Evolutionary conservation across 2,888 invertebrate genomes (phyloP), one percentile per base, ranked within the genome.

Genomic region (Bombylius discolor): DNA sequence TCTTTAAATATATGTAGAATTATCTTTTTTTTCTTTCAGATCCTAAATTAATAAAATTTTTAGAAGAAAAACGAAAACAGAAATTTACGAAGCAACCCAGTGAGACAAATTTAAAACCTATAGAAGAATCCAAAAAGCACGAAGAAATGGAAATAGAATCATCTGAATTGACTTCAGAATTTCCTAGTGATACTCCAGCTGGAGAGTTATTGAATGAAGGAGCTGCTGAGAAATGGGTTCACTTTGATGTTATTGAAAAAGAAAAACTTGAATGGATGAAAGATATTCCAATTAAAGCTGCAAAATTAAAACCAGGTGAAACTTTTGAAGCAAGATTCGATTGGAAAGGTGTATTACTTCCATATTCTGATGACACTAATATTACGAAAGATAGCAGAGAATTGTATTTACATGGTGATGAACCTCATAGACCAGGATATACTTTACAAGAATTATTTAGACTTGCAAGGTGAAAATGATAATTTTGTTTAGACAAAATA

Each of bases 381-480:
- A 77, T 78, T 0, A 78, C 79, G 56, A 77, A 77, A 51, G 79
- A 80, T 60, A 67, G 71, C 5, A 70, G 81, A 34, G 85, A 83
- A 47, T 77, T 97, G 14, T 93, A 92, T 72, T 89, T 96, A 71
- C 97, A 97, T 72, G 95, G 95, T 0, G 88, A 91, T 62, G 96
- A 97, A 70, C 87, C 93, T 8, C 87, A 85, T 59, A 78, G 92
- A 59, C 89, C 96, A 4, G 96, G 96, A 0, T 97, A 96, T 71
- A 85, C 92, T 0, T 70, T 97, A 12, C 87, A 88, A 62, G 97
- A 97, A 74, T 71, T 96, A 1, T 84, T 95, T 64, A 85, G 88
- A 60, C 74, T 96, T 3, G 82, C 85, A 42, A 77, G 85, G 66
- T 78, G 33, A 33, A 13, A 42, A 12, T 23, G 1, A n/a, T 52